Percentiles rank a stretch among this genome's conserved stretches.
These are phyloP conservation scores for Epizoanthus illoricatus DNA, from an alignment of 92 coral and sea anemone species.

Conservation along the genomic window DNA sequence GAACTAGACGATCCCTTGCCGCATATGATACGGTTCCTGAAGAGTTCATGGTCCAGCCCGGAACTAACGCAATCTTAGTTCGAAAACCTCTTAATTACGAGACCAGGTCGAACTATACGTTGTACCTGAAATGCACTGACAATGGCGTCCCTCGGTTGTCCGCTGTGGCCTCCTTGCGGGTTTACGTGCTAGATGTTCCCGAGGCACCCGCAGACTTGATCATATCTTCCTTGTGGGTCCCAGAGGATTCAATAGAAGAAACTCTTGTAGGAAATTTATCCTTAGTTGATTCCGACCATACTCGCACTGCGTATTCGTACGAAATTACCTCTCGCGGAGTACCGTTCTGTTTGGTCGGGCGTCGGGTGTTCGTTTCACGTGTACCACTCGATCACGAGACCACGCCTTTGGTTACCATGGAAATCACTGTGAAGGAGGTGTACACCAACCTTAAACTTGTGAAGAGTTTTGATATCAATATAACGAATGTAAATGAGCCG, in stretches of 20 bases:
- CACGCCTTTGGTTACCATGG: slow-evolving; percentile 67
- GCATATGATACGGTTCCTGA: slow-evolving; percentile 45
- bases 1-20: slow-evolving; percentile 24
- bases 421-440: slow-evolving; percentile 59
- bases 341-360: slow-evolving; percentile 63
- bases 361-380: slow-evolving; percentile 63
- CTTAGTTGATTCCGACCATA: slow-evolving; percentile 60
- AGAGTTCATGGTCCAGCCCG: slow-evolving; percentile 67
- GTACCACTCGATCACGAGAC: slow-evolving; percentile 68
- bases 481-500: slow-evolving; percentile 66
- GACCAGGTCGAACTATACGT: slow-evolving; percentile 49
- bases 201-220: slow-evolving; percentile 63
- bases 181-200: slow-evolving; percentile 65
- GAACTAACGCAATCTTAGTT: slow-evolving; percentile 67
- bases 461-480: slow-evolving; percentile 49
- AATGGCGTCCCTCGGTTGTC: slow-evolving; percentile 62
- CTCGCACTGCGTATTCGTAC: slow-evolving; percentile 56
- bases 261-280: slow-evolving; percentile 46
- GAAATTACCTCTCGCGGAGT: slow-evolving; percentile 69
- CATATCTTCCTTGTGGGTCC: slow-evolving; percentile 48
- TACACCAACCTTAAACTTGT: slow-evolving; percentile 54
- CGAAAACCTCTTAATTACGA: slow-evolving; percentile 58
- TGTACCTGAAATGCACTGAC: slow-evolving; percentile 67
- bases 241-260: slow-evolving; percentile 54
- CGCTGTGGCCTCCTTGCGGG: slow-evolving; percentile 47